These are phyloP conservation scores for Acrocephalus kingi DNA, from an alignment of 2,113 vertebrate genomes.

Conservation along the genomic window DNA sequence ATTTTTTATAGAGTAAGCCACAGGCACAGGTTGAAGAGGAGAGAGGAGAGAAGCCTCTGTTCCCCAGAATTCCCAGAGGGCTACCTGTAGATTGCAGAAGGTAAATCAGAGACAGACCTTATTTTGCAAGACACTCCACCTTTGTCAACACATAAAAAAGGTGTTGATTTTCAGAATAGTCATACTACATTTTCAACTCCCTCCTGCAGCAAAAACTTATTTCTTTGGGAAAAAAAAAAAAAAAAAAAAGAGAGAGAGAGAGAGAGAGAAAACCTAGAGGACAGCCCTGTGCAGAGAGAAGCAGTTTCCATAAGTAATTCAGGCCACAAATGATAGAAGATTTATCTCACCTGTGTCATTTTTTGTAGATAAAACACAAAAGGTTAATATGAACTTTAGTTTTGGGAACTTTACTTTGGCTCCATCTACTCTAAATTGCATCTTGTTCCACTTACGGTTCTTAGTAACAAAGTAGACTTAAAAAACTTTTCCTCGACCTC, in stretches of 20 bases:
- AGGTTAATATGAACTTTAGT: background rate
- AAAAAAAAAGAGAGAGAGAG: background rate
- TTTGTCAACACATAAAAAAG: background rate
- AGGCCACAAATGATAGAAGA: background rate
- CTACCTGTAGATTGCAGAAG: background rate
- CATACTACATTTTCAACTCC: background rate
- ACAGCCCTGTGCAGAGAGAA: background rate
- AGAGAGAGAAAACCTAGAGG: background rate
- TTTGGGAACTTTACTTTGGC: background rate
- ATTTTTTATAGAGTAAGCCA: background rate
- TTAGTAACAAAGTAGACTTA: background rate
- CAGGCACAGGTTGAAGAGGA: background rate
- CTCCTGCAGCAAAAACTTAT: rapidly evolving
- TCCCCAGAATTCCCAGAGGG: background rate
- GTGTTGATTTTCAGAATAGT: background rate
- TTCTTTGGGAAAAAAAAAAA: background rate
- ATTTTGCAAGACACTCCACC: background rate
- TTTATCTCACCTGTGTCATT: background rate
- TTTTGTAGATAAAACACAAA: background rate
- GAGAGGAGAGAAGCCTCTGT: background rate
- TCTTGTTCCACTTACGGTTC: background rate
- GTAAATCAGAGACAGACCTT: background rate
- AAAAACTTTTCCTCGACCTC: background rate
- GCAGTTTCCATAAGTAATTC: background rate
- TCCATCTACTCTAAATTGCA: background rate